phyloP scores from a whole-genome alignment of 2,113 vertebrate species.

The Cariama cristata region DNA sequence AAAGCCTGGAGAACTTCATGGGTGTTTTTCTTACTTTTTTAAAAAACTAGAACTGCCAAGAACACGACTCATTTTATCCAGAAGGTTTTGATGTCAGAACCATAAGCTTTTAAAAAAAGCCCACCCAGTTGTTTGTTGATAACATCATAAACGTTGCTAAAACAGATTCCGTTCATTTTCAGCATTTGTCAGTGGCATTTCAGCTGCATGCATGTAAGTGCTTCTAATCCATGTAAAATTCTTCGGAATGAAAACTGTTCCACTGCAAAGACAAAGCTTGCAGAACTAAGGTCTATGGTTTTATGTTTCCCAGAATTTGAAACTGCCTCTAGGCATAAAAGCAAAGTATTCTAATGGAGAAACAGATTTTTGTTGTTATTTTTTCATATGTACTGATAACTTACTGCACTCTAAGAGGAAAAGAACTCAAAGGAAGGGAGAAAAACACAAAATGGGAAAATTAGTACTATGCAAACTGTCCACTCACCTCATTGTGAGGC shows the following conservation, averaged over 20 bases:
- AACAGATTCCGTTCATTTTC: neutral
- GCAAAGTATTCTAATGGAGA: neutral
- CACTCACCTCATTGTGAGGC: neutral
- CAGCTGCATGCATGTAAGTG: neutral
- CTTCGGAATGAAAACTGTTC: neutral
- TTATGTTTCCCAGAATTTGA: neutral
- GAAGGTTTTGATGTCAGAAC: neutral
- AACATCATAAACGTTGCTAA: neutral
- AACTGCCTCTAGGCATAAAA: neutral
- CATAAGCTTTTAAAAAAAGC: neutral
- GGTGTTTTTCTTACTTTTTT: neutral
- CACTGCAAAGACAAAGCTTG: neutral
- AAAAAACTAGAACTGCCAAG: neutral
- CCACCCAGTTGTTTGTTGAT: neutral
- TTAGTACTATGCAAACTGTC: neutral
- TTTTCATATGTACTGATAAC: neutral
- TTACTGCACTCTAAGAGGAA: neutral
- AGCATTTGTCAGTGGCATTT: neutral
- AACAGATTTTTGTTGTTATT: neutral
- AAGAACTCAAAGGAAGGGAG: neutral
- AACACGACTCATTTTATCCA: neutral
- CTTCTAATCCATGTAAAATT: neutral
- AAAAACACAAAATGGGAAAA: neutral
- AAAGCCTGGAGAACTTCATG: neutral
- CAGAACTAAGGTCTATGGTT: neutral